Evolutionary conservation across 2,888 invertebrate genomes (phyloP).

Genomic region (Caenorhabditis plicata): DNA sequence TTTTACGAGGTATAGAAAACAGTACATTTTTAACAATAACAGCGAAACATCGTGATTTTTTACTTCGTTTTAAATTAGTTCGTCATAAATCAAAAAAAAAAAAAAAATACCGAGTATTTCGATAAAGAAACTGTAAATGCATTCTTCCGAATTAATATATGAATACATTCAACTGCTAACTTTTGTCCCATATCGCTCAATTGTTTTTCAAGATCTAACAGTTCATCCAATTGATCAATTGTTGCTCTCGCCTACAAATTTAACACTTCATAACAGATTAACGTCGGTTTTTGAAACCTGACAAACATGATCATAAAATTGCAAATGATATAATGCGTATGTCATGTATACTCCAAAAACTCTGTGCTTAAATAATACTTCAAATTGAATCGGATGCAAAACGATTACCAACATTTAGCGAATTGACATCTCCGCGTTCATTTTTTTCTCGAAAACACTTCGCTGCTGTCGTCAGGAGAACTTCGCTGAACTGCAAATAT

Average conservation of each 20-base stretch:
- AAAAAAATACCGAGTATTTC: conserved; percentile 15
- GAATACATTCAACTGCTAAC: conserved; percentile 29
- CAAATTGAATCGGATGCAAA: not conserved
- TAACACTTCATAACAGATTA: not conserved
- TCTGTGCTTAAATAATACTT: conserved; percentile 21
- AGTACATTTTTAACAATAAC: no score
- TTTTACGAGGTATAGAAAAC: no score
- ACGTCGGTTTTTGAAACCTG: conserved; percentile 13
- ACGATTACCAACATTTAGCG: conserved; percentile 1
- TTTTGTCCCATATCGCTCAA: conserved; percentile 6
- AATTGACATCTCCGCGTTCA: conserved; percentile 3
- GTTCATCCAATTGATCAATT: conserved; percentile 11
- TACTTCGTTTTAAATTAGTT: no score
- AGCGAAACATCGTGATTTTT: no score
- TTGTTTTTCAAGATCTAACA: conserved; percentile 10
- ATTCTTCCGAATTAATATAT: conserved; percentile 22
- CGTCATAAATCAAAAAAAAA: not conserved
- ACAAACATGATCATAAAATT: conserved; percentile 36
- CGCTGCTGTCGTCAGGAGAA: conserved; percentile 29
- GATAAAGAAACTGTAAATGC: conserved; percentile 27
- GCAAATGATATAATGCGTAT: conserved; percentile 40
- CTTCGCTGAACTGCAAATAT: conserved; percentile 40
- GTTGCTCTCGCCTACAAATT: conserved; percentile 32
- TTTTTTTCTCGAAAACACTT: conserved; percentile 24
- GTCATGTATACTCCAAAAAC: conserved; percentile 42